Base-by-base conservation (phyloP, 2,888 invertebrate genomes). In the Dryobota labecula region DNA sequence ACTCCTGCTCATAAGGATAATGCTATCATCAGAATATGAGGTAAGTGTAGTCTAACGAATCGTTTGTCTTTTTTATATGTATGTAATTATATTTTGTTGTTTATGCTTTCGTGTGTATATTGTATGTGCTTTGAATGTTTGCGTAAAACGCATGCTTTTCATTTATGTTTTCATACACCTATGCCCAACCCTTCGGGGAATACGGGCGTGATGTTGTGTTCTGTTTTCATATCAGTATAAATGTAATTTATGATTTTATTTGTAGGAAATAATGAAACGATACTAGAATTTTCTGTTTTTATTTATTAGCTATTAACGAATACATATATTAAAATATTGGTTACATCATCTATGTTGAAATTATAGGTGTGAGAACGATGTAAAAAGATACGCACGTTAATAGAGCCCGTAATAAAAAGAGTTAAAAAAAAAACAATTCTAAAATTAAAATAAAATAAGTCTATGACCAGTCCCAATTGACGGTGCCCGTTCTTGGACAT, bases 111-210 rank as follows among this genome's bases (percentile, higher is more conserved):
- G 38, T 65, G 45, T 58, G 60, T 66, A 56, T 54, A 72, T 69
- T 66, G 8, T 61, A 30, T 80, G 64, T 65, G 82, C 84, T 79
- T 78, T 75, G 8, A 36, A 73, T 67, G 60, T 83, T 65, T 63
- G 36, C 65, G 54, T 53, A 60, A 24, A 73, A 71, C 33, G 65
- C 77, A 68, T 77, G 84, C 45, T 72, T 51, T 41, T 64, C 78
- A 69, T 68, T 61, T 18, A 7, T 24, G 18, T 70, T 27, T 27
- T 57, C 38, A 58, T 70, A n/a, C n/a, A n/a, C n/a, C n/a, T n/a
- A n/a, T n/a, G n/a, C n/a, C n/a, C n/a, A n/a, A n/a, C n/a, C n/a
- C n/a, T n/a, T n/a, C n/a, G n/a, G n/a, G n/a, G n/a, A n/a, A n/a
- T n/a, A n/a, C n/a, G n/a, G n/a, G n/a, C n/a, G n/a, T n/a, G n/a